phyloP scores from a whole-genome alignment of 2,888 invertebrate genomes.

The Andrena chrysosceles region DNA sequence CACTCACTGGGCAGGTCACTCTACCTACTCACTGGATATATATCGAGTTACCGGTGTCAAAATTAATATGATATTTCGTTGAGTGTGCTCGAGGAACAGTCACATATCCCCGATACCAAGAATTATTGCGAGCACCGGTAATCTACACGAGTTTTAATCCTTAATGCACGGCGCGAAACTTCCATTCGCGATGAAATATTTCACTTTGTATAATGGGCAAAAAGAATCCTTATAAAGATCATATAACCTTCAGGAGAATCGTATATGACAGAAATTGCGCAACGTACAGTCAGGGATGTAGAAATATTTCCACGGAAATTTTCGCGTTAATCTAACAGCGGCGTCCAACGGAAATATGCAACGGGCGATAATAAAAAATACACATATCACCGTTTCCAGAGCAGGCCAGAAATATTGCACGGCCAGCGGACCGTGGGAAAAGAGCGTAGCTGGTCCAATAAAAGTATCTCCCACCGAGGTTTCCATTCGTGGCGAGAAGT shows the following conservation, averaged over 20 bases:
- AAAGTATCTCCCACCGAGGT: conserved; percentile 30
- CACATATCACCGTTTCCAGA: neutral
- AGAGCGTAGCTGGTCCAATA: conserved; percentile 9
- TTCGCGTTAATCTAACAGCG: too few relatives aligned
- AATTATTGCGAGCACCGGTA: neutral
- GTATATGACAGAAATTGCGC: too few relatives aligned
- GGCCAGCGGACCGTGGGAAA: neutral
- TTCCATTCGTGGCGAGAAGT: conserved; percentile 35
- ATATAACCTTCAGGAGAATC: too few relatives aligned
- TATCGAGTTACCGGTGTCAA: neutral
- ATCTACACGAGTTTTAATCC: too few relatives aligned
- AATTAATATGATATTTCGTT: neutral
- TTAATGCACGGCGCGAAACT: too few relatives aligned
- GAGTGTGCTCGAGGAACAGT: neutral
- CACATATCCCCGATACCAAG: too few relatives aligned
- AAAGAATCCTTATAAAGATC: too few relatives aligned
- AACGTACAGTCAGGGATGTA: neutral
- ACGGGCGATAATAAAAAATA: conserved; percentile 14
- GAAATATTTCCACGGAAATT: neutral
- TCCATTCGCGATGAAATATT: too few relatives aligned
- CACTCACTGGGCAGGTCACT: too few relatives aligned
- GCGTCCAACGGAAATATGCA: neutral
- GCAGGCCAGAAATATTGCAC: conserved; percentile 28
- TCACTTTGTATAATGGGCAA: too few relatives aligned
- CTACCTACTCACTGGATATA: too few relatives aligned